Percentiles rank a stretch among this genome's conserved stretches.
Conservation (phyloP, 2,888 invertebrate genomes). For the Taenaris catops region DNA sequence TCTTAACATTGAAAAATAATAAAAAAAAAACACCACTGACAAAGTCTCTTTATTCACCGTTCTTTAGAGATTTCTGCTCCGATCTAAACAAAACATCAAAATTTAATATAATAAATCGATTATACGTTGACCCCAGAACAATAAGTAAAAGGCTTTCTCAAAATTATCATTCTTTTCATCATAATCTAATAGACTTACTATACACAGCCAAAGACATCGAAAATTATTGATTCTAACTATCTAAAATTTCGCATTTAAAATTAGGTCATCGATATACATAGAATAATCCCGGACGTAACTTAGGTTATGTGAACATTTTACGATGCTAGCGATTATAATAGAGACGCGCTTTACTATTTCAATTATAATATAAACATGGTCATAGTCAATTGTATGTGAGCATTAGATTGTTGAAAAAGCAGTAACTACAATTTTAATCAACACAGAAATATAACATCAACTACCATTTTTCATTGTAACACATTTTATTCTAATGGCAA, state of each 20-base stretch:
- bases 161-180: constrained; percentile 60
- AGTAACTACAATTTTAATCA: constrained; percentile 41
- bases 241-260: constrained; percentile 49
- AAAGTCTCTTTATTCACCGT: constrained; percentile 73
- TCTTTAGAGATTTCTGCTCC: constrained; percentile 63
- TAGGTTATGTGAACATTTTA: constrained; percentile 81
- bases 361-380: constrained; percentile 38
- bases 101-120: constrained; percentile 46
- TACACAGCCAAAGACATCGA: constrained; percentile 78
- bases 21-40: constrained; percentile 62
- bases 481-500: constrained; percentile 51
- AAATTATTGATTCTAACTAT: constrained; percentile 69
- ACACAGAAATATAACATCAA: constrained; percentile 39
- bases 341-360: constrained; percentile 35
- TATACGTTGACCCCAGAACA: constrained; percentile 54
- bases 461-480: constrained; percentile 75
- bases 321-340: constrained; percentile 74
- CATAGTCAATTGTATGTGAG: constrained; percentile 32
- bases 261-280: constrained; percentile 52
- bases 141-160: constrained; percentile 67
- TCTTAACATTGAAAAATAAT: constrained; percentile 25
- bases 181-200: constrained; percentile 54
- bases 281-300: constrained; percentile 48
- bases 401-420: constrained; percentile 42
- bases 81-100: constrained; percentile 73